Base-by-base conservation (phyloP, 2,888 invertebrate genomes). In the Troglohyphantes excavatus region DNA sequence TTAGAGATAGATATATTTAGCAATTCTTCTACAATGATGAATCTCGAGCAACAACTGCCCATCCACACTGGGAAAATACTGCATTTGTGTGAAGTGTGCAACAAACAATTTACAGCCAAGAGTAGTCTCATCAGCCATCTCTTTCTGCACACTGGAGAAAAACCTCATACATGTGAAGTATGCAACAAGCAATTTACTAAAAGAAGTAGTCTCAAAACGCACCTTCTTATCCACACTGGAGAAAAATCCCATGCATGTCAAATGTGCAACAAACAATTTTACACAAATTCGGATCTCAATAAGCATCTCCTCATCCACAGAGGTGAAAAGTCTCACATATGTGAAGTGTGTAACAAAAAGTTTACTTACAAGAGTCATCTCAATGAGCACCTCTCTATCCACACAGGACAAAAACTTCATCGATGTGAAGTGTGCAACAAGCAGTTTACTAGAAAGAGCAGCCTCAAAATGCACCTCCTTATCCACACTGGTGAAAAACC, bases 291-390 rank as follows among this genome's bases (percentile, higher is more conserved):
- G 27, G 59, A 59, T 21, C 46, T 84, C 11, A 39, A 26, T 1
- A 73, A 65, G 17, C 84, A 84, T 43, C 19, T 23, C 17, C 7
- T 70, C 7, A 63, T n/a, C 5, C 84, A 84, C 19, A 65, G 73
- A 21, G 84, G 73, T 3, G 84, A 84, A 21, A 84, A 84, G 19
- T 73, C 84, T 46, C 46, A 73, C 65, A 17, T 33, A 5, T 84
- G 84, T 75, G 72, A 73, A 27, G 29, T n/a, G 0, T 84, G 84
- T 27, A 21, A 61, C 9, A 33, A 72, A 33, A 63, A 19, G 43
- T 83, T 83, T 73, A 59, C 72, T 3, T 43, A 72, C 9, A 72
- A 72, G n/a, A 61, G 61, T 26, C 39, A 61, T 33, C 63, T 83
- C 13, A 23, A 72, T 19, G 63, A 19, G 19, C 83, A 83, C 61